phyloP scores from a whole-genome alignment of 2,113 vertebrate genomes.

The Platichthys stellatus region DNA sequence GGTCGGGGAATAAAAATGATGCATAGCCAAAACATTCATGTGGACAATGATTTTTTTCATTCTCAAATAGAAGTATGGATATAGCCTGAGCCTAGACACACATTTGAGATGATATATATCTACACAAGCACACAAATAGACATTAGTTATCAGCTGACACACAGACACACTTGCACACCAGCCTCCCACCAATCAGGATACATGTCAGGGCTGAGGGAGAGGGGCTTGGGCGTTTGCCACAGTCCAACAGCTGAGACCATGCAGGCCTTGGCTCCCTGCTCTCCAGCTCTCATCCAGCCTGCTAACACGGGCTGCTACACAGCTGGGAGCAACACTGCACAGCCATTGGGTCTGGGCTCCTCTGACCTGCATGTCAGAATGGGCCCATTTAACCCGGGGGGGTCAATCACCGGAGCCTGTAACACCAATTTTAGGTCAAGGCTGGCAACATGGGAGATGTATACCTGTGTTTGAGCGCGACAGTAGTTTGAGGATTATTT shows the following conservation, averaged over 20 bases:
- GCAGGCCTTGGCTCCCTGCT: slow-evolving; percentile 47
- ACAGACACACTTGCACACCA: slow-evolving; percentile 10
- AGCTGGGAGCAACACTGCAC: slow-evolving; percentile 38
- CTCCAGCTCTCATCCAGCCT: slow-evolving; percentile 52
- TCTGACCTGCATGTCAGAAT: slow-evolving; percentile 43
- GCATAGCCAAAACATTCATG: too few relatives aligned
- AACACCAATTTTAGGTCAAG: slow-evolving; percentile 27
- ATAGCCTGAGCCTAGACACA: not conserved
- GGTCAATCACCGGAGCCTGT: slow-evolving; percentile 21
- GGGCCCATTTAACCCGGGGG: slow-evolving; percentile 21
- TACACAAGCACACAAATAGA: slow-evolving; percentile 21
- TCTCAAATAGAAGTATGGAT: too few relatives aligned
- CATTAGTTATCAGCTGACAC: slow-evolving; percentile 25
- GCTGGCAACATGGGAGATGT: slow-evolving; percentile 22
- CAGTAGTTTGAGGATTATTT: slow-evolving; percentile 28
- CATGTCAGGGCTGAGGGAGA: slow-evolving; percentile 60
- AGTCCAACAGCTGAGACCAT: slow-evolving; percentile 54
- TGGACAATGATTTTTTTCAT: too few relatives aligned
- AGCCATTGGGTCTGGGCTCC: slow-evolving; percentile 1
- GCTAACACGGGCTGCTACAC: slow-evolving; percentile 29
- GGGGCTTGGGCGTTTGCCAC: slow-evolving; percentile 45
- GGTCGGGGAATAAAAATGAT: too few relatives aligned
- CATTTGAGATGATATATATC: not conserved
- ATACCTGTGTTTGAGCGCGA: slow-evolving; percentile 54
- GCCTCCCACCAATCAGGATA: slow-evolving; percentile 50